Evolutionary conservation across 2,888 invertebrate genomes (phyloP).

Genomic region (Alcis repandata): DNA sequence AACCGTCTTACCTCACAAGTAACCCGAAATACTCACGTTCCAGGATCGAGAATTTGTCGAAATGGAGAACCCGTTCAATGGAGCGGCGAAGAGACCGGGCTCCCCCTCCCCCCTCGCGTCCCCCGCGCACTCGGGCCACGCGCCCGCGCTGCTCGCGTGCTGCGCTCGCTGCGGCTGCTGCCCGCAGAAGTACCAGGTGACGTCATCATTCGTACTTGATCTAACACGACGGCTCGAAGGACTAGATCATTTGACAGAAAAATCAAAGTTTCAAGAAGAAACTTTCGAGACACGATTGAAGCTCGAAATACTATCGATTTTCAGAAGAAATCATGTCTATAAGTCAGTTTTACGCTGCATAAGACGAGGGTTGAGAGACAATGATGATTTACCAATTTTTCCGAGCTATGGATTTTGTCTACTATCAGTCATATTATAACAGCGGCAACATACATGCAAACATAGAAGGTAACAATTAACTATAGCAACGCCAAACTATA

Average conservation of each 20-base stretch:
- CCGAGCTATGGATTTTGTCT: too few relatives aligned
- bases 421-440: too few relatives aligned
- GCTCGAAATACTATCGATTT: too few relatives aligned
- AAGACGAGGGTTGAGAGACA: not conserved
- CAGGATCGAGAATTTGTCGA: slow-evolving; percentile 99
- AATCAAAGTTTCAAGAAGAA: not conserved
- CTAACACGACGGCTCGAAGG: slow-evolving; percentile 7
- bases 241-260: not conserved
- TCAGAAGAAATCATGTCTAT: not conserved
- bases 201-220: slow-evolving; percentile 35
- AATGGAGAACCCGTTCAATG: slow-evolving; percentile 97
- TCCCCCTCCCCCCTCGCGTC: slow-evolving; percentile 95
- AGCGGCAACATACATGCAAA: too few relatives aligned
- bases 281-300: not conserved
- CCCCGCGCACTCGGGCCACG: slow-evolving; percentile 94
- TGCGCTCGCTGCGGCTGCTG: slow-evolving; percentile 95
- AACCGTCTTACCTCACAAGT: not conserved
- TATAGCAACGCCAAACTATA: too few relatives aligned
- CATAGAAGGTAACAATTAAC: too few relatives aligned
- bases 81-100: slow-evolving; percentile 96
- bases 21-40: slow-evolving; percentile 40
- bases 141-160: slow-evolving; percentile 91
- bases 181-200: slow-evolving; percentile 95
- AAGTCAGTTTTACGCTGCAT: not conserved
- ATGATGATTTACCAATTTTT: too few relatives aligned